Base-by-base conservation (phyloP, 2,797 vertebrate species). In the Chloroceryle inda region DNA sequence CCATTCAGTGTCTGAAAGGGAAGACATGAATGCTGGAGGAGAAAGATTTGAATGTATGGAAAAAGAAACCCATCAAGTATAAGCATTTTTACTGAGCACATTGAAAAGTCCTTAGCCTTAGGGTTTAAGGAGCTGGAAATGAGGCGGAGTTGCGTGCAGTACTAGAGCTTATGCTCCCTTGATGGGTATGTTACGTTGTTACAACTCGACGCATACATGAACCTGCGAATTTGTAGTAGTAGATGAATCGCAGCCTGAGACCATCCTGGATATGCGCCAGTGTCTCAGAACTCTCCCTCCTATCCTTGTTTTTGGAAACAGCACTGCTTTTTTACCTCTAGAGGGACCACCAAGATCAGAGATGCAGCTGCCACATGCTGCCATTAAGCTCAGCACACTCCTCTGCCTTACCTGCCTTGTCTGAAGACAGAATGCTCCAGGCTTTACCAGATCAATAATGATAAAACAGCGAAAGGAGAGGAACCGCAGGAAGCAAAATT, bases 331-430 rank as follows among this genome's bases (percentile, higher is more conserved):
- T 73, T 61, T 59, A 91, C 97, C 97, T 96, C 96, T 97, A 97
- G 97, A 96, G 97, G 97, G 97, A 97, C 94, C 95, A 92, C 97
- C 85, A 97, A 74, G 91, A 97, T 71, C 84, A 94, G 95, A 83
- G 88, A 96, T 97, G 73, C 82, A 88, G 44, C 40, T 59, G 78
- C 20, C 10, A 3, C 16, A 19, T 0, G 11, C 59, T 23, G 56
- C 21, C 40, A 38, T 3, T 40, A 29, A 64, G 58, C 37, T 67
- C 40, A 6, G 23, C 45, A 17, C 24, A 5, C 40, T 68, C 19
- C 10, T 19, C 45, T 73, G 33, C 22, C 9, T 42, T 42, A 7
- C 20, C 22, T 20, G 37, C 42, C 24, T n/a, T 37, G 44, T n/a
- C 56, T 4, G 11, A 18, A 63, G 71, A 61, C 27, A n/a, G 24